A percentile compares a stretch with the other conserved stretches of the same genome.
Conservation (phyloP, 1,140 invertebrate genomes). For the Drosophila ficusphila region DNA sequence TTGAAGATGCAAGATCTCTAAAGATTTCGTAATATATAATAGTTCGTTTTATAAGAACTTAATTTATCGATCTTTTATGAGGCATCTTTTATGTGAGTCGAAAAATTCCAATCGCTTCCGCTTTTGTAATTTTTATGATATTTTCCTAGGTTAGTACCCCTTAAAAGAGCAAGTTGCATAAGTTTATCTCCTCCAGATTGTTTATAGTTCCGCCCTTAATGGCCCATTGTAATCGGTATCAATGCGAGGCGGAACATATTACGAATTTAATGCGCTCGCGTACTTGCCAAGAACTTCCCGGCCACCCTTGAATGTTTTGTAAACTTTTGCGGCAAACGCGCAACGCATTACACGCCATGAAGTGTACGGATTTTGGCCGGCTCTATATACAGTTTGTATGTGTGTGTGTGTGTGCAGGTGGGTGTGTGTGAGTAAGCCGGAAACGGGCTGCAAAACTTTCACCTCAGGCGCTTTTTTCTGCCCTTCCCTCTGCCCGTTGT, state of each 20-base stretch:
- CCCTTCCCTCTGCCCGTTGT: conserved; percentile 33
- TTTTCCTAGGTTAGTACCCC: background rate
- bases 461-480: conserved; percentile 53
- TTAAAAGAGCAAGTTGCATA: background rate
- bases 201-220: conserved; percentile 25
- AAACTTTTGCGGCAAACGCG: conserved; percentile 70
- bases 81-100: background rate
- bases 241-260: conserved; percentile 73
- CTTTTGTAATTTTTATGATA: background rate
- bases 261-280: conserved; percentile 78
- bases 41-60: too few relatives aligned
- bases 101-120: background rate
- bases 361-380: conserved; percentile 31
- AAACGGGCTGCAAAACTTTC: conserved; percentile 80
- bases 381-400: background rate
- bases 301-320: conserved; percentile 47
- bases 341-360: conserved; percentile 67
- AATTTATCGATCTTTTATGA: too few relatives aligned
- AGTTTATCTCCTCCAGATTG: conserved; percentile 13
- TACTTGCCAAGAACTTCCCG: conserved; percentile 63
- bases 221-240: conserved; percentile 47
- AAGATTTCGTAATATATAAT: too few relatives aligned
- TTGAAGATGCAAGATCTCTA: too few relatives aligned
- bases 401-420: background rate
- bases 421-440: conserved; percentile 54